phyloP scores from a whole-genome alignment of 2,797 vertebrate genomes.

The Oreochromis mossambicus region DNA sequence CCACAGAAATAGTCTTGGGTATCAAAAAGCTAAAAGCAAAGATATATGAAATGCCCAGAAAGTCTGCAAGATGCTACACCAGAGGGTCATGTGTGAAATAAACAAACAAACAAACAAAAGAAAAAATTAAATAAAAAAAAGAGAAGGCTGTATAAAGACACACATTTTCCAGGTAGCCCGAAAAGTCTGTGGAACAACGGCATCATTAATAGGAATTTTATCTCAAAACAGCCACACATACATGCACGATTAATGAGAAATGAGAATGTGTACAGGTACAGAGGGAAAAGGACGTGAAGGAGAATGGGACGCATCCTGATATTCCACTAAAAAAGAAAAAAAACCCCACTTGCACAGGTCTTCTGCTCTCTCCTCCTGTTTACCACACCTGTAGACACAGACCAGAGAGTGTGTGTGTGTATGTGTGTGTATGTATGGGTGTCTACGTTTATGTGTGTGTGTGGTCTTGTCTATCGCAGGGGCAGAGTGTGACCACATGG shows the following conservation, averaged over 20 bases:
- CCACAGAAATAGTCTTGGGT: neutral
- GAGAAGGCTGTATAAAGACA: neutral
- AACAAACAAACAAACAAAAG: neutral
- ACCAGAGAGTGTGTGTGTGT: neutral
- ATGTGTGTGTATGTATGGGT: neutral
- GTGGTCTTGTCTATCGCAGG: constrained; percentile 13
- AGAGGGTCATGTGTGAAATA: neutral
- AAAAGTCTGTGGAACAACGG: neutral
- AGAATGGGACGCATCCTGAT: neutral
- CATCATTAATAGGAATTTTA: constrained; percentile 46
- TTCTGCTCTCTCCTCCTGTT: neutral
- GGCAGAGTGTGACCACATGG: constrained; percentile 11
- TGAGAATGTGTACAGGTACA: neutral
- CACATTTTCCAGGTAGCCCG: neutral
- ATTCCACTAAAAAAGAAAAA: neutral
- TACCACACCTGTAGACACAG: neutral
- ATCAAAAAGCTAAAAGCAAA: neutral
- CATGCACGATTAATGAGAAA: constrained; percentile 11
- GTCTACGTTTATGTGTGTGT: neutral
- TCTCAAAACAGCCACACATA: constrained; percentile 20
- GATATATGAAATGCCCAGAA: neutral
- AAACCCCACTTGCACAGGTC: accelerated
- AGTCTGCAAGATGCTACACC: neutral
- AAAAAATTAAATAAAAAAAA: neutral
- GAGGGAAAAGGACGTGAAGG: neutral